Conservation (phyloP, 2,797 vertebrate genomes). For the Pangasius mekongensis region DNA sequence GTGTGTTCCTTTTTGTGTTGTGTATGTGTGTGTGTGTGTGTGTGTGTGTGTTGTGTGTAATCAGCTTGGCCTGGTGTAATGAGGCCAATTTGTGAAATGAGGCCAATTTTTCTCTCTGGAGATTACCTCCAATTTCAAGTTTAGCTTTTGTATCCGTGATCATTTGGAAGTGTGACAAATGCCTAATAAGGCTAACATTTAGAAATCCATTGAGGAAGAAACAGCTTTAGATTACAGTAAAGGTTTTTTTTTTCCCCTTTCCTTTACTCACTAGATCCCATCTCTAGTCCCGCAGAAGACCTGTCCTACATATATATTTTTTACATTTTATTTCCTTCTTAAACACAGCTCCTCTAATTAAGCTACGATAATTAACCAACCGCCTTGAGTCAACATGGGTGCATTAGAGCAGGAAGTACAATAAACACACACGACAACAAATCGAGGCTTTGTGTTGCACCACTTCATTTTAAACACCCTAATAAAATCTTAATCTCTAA, state of each 20-base stretch:
- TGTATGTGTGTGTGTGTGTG: constrained; percentile 7
- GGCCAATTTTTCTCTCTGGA: constrained; percentile 49
- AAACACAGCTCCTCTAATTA: not conserved
- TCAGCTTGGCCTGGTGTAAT: constrained; percentile 24
- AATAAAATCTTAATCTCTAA: not conserved
- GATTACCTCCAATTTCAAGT: constrained; percentile 42
- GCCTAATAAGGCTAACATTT: constrained; percentile 59
- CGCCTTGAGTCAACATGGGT: not conserved
- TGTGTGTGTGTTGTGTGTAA: constrained; percentile 9
- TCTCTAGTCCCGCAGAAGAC: not conserved
- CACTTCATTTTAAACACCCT: not conserved
- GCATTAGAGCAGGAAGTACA: not conserved
- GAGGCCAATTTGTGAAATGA: constrained; percentile 47
- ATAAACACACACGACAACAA: not conserved
- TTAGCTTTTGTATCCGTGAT: constrained; percentile 4
- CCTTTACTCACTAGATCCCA: not conserved
- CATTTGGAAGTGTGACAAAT: constrained; percentile 24
- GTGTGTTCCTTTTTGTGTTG: not conserved
- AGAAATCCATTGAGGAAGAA: not conserved
- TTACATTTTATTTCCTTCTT: not conserved
- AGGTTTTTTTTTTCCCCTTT: not conserved
- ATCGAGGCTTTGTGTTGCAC: not conserved
- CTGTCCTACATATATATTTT: not conserved
- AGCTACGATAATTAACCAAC: not conserved
- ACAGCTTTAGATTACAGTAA: not conserved